A percentile compares a stretch with the other conserved stretches of the same genome.
These are phyloP conservation scores for Spermophilus dauricus DNA, from an alignment of 2,113 vertebrate species.

Conservation along the genomic window DNA sequence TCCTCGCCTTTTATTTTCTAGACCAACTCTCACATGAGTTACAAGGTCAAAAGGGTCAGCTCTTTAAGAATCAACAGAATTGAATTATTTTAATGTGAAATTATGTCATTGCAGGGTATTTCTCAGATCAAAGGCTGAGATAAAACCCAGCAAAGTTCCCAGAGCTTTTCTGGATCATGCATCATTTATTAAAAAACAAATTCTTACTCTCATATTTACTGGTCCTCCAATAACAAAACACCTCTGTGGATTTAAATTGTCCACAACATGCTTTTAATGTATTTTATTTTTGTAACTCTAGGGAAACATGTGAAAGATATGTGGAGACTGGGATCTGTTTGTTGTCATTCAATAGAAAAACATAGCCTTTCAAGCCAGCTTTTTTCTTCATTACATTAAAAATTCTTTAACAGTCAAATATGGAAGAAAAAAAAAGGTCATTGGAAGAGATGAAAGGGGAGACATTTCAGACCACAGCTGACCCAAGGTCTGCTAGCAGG, in stretches of 20 bases:
- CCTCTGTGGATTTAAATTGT: slow-evolving; percentile 69
- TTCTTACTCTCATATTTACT: neutral
- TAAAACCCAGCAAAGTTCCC: neutral
- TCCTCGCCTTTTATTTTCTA: slow-evolving; percentile 33
- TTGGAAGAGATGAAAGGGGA: slow-evolving; percentile 77
- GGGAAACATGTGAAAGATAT: slow-evolving; percentile 30
- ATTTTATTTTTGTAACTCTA: slow-evolving; percentile 75
- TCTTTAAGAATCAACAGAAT: neutral
- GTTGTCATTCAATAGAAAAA: slow-evolving; percentile 74
- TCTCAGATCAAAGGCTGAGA: neutral
- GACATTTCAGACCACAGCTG: slow-evolving; percentile 70
- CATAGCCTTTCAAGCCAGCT: slow-evolving; percentile 55
- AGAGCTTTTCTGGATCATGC: neutral
- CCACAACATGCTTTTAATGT: slow-evolving; percentile 71
- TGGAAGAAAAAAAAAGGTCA: neutral
- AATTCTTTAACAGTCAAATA: slow-evolving; percentile 47
- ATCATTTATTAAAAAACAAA: slow-evolving; percentile 34
- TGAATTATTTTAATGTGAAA: slow-evolving; percentile 27
- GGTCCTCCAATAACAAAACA: neutral
- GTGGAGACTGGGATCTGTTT: neutral
- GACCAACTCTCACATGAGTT: neutral
- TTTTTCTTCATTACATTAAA: slow-evolving; percentile 52
- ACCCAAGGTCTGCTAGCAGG: slow-evolving; percentile 65
- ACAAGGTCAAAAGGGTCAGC: neutral
- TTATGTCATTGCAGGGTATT: neutral